Evolutionary conservation across 1,140 invertebrate species (phyloP), one percentile per base, ranked within the genome.

Genomic region (Meloidogyne hapla): DNA sequence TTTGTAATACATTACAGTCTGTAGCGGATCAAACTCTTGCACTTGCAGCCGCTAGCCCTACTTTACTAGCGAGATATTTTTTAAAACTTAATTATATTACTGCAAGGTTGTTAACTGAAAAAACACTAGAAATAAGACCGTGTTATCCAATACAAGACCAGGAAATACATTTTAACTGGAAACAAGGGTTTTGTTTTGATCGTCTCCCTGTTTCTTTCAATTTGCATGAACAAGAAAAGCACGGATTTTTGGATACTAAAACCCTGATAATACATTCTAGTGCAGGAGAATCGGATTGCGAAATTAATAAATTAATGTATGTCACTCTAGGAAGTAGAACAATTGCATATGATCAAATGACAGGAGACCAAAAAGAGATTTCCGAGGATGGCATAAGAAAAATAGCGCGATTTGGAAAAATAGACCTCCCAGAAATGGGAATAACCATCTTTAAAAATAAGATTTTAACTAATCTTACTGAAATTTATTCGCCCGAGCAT

Each of bases 161-260:
- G 12, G 68, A 69, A 5, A 42, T 69, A 23, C 68, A 69, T 23
- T 69, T 28, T 18, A 69, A 69, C 56, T 69, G 68, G 68, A 69
- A n/a, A 69, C 3, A 48, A 21, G 38, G 38, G 2, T 69, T 33
- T 18, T 69, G 68, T 56, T 69, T 69, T 48, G 56, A 69, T 56
- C 9, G 68, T 2, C 21, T 69, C 0, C 68, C 68, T n/a, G 68
- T 69, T 4, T 45, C 68, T 0, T 69, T 69, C 3, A 9, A 28
- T 21, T 15, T 69, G 10, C 45, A 69, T 8, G 67, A 42, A 6
- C 13, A 2, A 4, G n/a, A 2, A 26, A 9, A 42, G 1, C 68
- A 69, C 10, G 68, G 68, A 13, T 69, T 69, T 18, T 33, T 33
- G 28, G 28, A 33, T 33, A 33, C 28, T 33, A 33, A 33, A 6